phyloP scores from a whole-genome alignment of 1,140 invertebrate genomes.

The Aphelenchoides besseyi region DNA sequence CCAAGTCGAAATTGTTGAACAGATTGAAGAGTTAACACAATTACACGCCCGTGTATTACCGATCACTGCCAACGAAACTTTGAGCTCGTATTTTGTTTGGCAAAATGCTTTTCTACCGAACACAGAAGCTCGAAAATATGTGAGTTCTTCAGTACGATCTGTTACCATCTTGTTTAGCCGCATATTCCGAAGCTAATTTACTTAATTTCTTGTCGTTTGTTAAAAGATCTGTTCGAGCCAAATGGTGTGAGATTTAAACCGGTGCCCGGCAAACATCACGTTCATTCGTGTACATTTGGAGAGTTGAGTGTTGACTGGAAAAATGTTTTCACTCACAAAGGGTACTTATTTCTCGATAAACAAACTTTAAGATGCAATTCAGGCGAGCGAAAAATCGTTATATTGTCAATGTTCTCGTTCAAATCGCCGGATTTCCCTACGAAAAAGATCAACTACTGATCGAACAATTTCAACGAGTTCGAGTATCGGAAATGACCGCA shows the following conservation, averaged over 20 bases:
- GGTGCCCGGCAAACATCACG: conserved; percentile 28
- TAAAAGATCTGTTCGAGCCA: conserved; percentile 36
- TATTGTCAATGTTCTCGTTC: conserved; percentile 38
- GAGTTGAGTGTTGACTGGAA: conserved; percentile 40
- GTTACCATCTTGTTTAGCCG: conserved; percentile 27
- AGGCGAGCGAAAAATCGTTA: conserved; percentile 45
- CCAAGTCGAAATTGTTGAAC: conserved; percentile 43
- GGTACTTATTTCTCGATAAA: conserved; percentile 20
- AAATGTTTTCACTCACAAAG: conserved; percentile 44
- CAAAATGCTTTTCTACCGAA: conserved; percentile 48
- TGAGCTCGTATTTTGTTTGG: conserved; percentile 27
- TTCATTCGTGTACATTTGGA: conserved; percentile 47
- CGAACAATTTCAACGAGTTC: conserved; percentile 33
- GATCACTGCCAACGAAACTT: conserved; percentile 3
- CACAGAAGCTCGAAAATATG: conserved; percentile 52
- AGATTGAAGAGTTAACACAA: conserved; percentile 35
- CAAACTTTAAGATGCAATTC: conserved; percentile 17
- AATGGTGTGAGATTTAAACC: conserved; percentile 31
- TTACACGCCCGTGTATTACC: conserved; percentile 36
- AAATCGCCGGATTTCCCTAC: conserved; percentile 45
- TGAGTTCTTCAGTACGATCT: too few species aligned
- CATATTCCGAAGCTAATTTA: conserved; percentile 46
- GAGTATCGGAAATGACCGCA: conserved; percentile 31
- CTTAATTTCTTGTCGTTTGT: conserved; percentile 33
- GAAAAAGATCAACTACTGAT: conserved; percentile 42